Base-by-base conservation (phyloP, 2,113 vertebrate species). In the Pycnonotus jocosus region DNA sequence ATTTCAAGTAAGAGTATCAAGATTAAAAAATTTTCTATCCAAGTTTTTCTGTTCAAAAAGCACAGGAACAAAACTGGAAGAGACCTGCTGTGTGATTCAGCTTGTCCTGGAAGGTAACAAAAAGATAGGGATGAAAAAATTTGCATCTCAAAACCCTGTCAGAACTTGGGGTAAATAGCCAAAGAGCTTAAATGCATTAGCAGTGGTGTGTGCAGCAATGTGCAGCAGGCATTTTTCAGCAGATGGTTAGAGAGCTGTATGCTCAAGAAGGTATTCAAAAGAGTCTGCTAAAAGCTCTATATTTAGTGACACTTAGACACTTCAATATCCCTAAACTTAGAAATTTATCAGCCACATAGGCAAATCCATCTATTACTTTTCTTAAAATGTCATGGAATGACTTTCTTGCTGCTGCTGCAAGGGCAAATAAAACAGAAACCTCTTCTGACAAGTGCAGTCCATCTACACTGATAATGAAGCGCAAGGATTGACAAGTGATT, bases 311-410 rank as follows among this genome's bases (percentile, higher is more conserved):
- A 68, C 22, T 68, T 50, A 45, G 65, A 70, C 23, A 64, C 14
- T 89, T 83, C n/a, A 50, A 12, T 61, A 77, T 15, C 27, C 16
- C 57, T 81, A 80, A 94, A 91, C 60, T 79, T 77, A 9, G 11
- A 93, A 89, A 95, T 51, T n/a, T 60, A 80, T 48, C 71, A 94
- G 51, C 40, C 42, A 48, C 38, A 83, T 15, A 86, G 54, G 54
- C 35, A 95, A 93, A 95, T n/a, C 23, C 48, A 92, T 80, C 90
- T 71, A 88, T 51, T 76, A 68, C 42, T 71, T 93, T 86, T 79
- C 88, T 85, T 92, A 66, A 95, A 86, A 89, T 83, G 45, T 69
- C 33, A 95, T 2, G 27, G 85, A 73, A 65, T n/a, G 15, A 68
- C 71, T 15, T 21, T 60, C 84, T 94, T 48, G 31, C 91, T 69